Base-by-base conservation (phyloP, 2,113 vertebrate species). In the Ciconia stormi region DNA sequence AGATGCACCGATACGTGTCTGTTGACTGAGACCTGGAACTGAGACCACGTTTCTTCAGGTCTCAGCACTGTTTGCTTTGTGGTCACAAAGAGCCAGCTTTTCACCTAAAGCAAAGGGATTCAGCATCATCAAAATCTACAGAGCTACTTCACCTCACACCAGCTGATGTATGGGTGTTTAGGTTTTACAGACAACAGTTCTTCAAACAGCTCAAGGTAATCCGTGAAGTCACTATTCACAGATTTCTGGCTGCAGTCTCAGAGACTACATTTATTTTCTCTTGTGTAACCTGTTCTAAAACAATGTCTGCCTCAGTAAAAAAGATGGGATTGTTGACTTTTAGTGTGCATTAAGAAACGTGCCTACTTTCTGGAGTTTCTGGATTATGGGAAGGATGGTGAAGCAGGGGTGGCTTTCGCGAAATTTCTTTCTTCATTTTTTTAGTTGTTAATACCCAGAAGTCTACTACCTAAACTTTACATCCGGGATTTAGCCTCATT, bases 1-100 rank as follows among this genome's bases (percentile, higher is more conserved):
- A 73, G 58, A 18, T 25, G 18, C 32, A 65, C 16, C 1, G 1
- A 52, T 19, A 17, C 0, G 0, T 30, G 22, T 25, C 53, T 65
- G 21, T 17, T 47, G 49, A 19, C 14, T 7, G 55, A 80, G 21
- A n/a, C n/a, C 40, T 61, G 38, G 32, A 74, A 30, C 32, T 5
- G 20, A 61, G 49, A 61, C 22, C 61, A 32, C 0, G 0, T 14
- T 44, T 62, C 25, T 55, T 22, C 36, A 66, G 20, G 23, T 56
- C 50, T 88, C 3, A 0, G 27, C 40, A 36, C 21, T 18, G 17
- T 76, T 84, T 1, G 2, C n/a, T 66, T 44, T 72, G 36, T 21
- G 18, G 44, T 56, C 42, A 50, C 34, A 46, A 69, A 62, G 34
- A 73, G 13, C 1, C 25, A 56, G 27, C 10, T 63, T 61, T 46